Evolutionary conservation across 2,113 vertebrate species (phyloP), one percentile per base, ranked within the genome.

Genomic region (Columba janthina): DNA sequence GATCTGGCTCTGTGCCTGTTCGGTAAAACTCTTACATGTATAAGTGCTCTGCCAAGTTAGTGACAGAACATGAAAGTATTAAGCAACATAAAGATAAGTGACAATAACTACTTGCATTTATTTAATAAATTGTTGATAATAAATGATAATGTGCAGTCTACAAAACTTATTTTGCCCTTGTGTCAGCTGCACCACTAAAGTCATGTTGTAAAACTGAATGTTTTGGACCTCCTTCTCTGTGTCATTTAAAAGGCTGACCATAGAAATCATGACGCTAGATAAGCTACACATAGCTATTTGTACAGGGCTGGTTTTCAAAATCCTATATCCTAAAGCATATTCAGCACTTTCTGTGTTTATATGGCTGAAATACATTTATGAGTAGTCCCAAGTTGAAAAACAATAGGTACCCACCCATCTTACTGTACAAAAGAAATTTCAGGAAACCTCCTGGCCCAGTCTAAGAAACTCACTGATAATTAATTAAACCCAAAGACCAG

Each of bases 241-340:
- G 9, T 46, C 53, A 22, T 22, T 20, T 73, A 60, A 87, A 56
- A 84, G 32, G 26, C 66, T 67, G 28, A 48, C 11, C 70, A 60
- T 0, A 64, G 44, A 48, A 15, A 51, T 46, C 22, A n/a, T 0
- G 0, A 24, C 0, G 1, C 50, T 29, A 20, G 12, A 31, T 62
- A 10, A 28, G 66, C 40, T 76, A 75, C 22, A 76, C 34, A 67
- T 1, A 86, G 29, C 50, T 90, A 10, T 8, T 25, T 82, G 24
- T 75, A 19, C 15, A 82, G 31, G 50, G 24, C 16, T 75, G 13
- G 16, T 75, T 90, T 70, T 85, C 62, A 89, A 25, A 82, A 12
- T 76, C 38, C 32, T 1, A 7, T 38, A 26, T 61, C 65, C 34
- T 48, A 34, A 77, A 81, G 67, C 72, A 38, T 34, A 61, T 44